Conservation (phyloP, 2,113 vertebrate genomes). For the Lathamus discolor region DNA sequence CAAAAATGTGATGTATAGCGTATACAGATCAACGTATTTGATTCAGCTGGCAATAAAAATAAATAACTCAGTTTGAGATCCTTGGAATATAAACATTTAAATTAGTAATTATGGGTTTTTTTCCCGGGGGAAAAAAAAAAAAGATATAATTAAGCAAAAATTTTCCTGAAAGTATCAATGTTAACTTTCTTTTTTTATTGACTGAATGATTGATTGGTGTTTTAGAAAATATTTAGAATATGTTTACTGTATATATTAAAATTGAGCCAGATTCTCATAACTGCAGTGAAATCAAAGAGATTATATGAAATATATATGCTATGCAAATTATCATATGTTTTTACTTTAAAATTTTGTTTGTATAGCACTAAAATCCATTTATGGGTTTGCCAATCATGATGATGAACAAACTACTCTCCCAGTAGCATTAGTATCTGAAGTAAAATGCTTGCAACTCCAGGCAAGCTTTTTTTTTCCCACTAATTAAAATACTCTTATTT, state of each 20-base stretch:
- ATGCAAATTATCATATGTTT: not conserved
- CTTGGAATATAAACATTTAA: not conserved
- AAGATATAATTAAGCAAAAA: not conserved
- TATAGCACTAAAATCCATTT: not conserved
- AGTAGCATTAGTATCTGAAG: not conserved
- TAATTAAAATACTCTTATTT: not conserved
- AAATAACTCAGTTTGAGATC: not conserved
- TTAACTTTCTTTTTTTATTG: not conserved
- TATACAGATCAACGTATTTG: not conserved
- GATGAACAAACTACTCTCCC: not conserved
- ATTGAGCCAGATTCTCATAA: not conserved
- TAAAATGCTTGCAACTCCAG: not conserved
- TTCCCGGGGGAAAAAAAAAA: not conserved
- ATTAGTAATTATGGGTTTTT: not conserved
- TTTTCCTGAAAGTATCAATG: not conserved
- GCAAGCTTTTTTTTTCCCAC: not conserved
- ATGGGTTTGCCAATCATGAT: not conserved
- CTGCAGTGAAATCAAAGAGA: not conserved
- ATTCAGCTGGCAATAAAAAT: not conserved
- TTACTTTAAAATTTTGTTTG: not conserved
- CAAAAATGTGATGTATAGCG: not conserved
- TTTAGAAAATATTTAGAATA: not conserved
- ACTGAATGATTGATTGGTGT: not conserved
- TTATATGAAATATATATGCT: not conserved
- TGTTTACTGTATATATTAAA: not conserved